These are phyloP conservation scores for Saccostrea cuccullata DNA, from an alignment of 1,140 invertebrate species.

Conservation along the genomic window DNA sequence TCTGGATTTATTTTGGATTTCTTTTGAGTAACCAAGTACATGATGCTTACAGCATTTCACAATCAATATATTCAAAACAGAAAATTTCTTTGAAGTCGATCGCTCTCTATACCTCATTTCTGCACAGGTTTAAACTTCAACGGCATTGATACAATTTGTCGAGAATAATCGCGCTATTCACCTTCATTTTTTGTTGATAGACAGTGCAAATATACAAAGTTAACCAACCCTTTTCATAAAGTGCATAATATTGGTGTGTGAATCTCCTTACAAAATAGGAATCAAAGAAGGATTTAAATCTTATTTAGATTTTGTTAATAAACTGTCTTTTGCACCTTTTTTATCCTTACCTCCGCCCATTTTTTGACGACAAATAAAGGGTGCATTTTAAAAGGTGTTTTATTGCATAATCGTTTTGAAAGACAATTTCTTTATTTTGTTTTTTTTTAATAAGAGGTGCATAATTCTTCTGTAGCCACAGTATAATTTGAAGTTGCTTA, in stretches of 20 bases:
- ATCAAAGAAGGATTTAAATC: constrained; percentile 25
- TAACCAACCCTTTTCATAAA: not conserved
- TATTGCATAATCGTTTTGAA: not conserved
- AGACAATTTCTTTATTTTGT: not conserved
- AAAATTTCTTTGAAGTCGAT: constrained; percentile 9
- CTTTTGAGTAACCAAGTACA: not conserved
- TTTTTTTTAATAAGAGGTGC: not conserved
- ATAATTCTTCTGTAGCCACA: not conserved
- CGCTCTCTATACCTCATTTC: not conserved
- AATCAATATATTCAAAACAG: not conserved
- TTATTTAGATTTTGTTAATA: not conserved
- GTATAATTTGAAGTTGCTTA: not conserved
- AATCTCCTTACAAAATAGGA: not conserved
- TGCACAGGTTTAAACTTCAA: constrained; percentile 28
- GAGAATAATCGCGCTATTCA: not conserved
- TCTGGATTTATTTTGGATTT: not conserved
- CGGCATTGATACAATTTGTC: not conserved
- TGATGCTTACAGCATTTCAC: not conserved
- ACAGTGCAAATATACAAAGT: not conserved
- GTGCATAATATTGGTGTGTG: not conserved
- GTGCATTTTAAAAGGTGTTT: not conserved
- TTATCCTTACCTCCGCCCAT: not conserved
- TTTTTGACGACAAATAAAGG: not conserved
- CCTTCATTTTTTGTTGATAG: constrained; percentile 20
- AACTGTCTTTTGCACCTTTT: not conserved